phyloP scores from a whole-genome alignment of 2,113 vertebrate species.

The Ceyx margarethae region DNA sequence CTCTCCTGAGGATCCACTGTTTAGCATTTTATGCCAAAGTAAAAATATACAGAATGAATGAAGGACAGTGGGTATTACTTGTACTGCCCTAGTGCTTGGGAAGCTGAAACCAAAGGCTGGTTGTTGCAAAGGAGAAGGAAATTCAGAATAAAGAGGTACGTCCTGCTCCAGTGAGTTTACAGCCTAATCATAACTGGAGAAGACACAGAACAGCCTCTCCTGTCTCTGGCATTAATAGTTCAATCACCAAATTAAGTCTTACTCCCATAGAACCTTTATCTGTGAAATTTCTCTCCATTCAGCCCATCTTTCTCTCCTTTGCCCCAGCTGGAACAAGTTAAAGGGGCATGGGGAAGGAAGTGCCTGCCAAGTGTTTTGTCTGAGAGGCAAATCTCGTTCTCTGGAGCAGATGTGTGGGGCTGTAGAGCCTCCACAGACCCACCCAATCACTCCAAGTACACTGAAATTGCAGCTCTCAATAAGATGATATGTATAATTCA shows the following conservation, averaged over 20 bases:
- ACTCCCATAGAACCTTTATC: not conserved
- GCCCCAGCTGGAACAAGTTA: not conserved
- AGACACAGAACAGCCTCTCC: constrained; percentile 1
- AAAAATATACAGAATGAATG: not conserved
- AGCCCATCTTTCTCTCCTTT: not conserved
- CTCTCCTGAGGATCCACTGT: not conserved
- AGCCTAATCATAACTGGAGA: rapidly evolving
- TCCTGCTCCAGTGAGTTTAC: constrained; percentile 25
- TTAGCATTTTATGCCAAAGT: not conserved
- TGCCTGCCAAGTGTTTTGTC: not conserved
- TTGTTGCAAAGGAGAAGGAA: not conserved
- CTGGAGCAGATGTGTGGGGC: not conserved
- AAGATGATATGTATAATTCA: constrained; percentile 12
- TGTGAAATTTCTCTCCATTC: rapidly evolving
- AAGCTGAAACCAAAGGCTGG: not conserved
- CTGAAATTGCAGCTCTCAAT: not conserved
- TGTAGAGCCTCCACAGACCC: not conserved
- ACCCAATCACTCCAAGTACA: not conserved
- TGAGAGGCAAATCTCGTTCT: not conserved
- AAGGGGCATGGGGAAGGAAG: not conserved
- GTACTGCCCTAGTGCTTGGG: not conserved
- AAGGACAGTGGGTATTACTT: not conserved
- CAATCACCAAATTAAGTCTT: not conserved
- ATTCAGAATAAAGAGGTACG: not conserved
- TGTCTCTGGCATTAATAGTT: constrained; percentile 8